Percentiles rank a stretch among this genome's conserved stretches.
Evolutionary conservation across 2,797 vertebrate species (phyloP).

Genomic region (Tangara arthus): DNA sequence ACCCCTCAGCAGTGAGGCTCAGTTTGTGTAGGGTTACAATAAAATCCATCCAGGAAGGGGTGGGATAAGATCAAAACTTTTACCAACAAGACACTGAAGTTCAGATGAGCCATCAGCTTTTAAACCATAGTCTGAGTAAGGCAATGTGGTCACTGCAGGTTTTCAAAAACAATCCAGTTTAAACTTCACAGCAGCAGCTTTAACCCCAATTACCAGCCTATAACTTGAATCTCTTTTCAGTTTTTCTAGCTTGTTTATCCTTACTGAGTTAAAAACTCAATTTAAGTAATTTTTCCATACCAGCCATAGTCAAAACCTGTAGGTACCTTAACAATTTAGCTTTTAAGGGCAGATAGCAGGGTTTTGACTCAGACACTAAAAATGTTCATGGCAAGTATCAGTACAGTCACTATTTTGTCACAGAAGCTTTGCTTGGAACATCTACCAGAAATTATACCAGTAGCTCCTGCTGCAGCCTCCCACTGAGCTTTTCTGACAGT

Average conservation of each 20-base stretch:
- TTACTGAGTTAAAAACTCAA: neutral
- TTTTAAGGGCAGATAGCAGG: neutral
- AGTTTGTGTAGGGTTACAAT: neutral
- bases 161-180: neutral
- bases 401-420: conserved; percentile 10
- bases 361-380: conserved; percentile 14
- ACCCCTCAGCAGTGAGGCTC: neutral
- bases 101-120: neutral
- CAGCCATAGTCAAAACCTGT: neutral
- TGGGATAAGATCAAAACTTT: neutral
- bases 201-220: neutral
- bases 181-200: neutral
- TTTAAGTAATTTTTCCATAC: neutral
- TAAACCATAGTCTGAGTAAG: neutral
- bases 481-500: neutral
- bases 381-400: neutral
- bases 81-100: neutral
- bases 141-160: neutral
- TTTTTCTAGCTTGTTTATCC: neutral
- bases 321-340: neutral
- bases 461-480: neutral
- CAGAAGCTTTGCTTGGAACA: neutral
- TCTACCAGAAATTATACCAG: neutral
- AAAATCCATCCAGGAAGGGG: neutral
- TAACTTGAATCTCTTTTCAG: neutral